Conservation (phyloP, 2,113 vertebrate genomes). For the Sapajus apella region DNA sequence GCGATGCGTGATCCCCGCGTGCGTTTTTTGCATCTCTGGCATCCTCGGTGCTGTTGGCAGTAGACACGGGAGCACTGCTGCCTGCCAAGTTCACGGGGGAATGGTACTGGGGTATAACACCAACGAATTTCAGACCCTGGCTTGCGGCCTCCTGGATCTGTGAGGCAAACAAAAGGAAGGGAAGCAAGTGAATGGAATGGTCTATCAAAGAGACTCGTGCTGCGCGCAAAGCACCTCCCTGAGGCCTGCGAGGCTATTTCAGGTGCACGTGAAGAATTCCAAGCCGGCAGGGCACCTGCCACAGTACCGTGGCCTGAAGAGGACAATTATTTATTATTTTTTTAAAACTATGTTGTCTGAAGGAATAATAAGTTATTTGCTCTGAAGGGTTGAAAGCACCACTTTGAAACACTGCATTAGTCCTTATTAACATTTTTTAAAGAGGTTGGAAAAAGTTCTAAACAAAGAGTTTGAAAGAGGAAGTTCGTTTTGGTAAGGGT, state of each 20-base stretch:
- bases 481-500: slow-evolving; percentile 63
- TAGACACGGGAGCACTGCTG: slow-evolving; percentile 77
- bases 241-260: not conserved
- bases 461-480: slow-evolving; percentile 59
- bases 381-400: not conserved
- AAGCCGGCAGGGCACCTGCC: not conserved
- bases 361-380: not conserved
- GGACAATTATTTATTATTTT: not conserved
- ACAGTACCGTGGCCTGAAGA: rapidly evolving
- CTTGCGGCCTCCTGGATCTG: slow-evolving; percentile 97
- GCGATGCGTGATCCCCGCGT: slow-evolving; percentile 60
- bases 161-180: slow-evolving; percentile 71
- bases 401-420: not conserved
- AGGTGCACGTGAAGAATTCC: rapidly evolving
- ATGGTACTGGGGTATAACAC: slow-evolving; percentile 92
- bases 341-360: not conserved
- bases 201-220: rapidly evolving
- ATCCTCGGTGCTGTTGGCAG: slow-evolving; percentile 84
- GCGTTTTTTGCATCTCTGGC: slow-evolving; percentile 20
- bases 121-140: slow-evolving; percentile 94
- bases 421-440: not conserved
- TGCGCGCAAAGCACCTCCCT: rapidly evolving
- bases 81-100: slow-evolving; percentile 76
- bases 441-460: not conserved
- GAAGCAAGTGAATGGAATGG: not conserved